Conservation (phyloP, 2,888 invertebrate genomes). For the Troides oblongomaculatus region DNA sequence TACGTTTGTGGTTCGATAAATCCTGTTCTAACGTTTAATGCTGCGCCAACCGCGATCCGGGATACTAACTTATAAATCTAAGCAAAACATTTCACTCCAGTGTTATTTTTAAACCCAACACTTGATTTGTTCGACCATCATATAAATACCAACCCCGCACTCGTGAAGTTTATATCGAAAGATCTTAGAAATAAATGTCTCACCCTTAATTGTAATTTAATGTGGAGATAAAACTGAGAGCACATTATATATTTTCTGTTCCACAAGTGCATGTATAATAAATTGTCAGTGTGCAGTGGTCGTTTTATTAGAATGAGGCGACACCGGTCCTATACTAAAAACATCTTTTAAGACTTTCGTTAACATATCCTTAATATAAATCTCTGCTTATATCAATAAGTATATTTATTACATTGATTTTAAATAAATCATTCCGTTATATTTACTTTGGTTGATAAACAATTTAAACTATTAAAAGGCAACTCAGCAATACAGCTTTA, state of each 20-base stretch:
- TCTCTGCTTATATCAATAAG: too few relatives aligned
- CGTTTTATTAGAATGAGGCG: slow-evolving; percentile 2
- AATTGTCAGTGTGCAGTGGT: slow-evolving; percentile 36
- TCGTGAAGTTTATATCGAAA: slow-evolving; percentile 17
- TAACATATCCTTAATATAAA: too few relatives aligned
- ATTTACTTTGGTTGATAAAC: too few relatives aligned
- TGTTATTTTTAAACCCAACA: slow-evolving; percentile 19
- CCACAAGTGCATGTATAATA: slow-evolving; percentile 54
- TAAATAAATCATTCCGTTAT: too few relatives aligned
- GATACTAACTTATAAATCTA: slow-evolving; percentile 22
- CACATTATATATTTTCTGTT: slow-evolving; percentile 57
- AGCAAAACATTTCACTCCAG: neutral
- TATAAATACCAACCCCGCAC: slow-evolving; percentile 16
- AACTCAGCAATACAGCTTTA: too few relatives aligned
- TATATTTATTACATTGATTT: too few relatives aligned
- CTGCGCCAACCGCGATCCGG: neutral
- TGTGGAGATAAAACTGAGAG: slow-evolving; percentile 57
- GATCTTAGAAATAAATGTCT: slow-evolving; percentile 32
- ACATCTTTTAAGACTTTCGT: neutral
- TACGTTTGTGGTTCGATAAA: slow-evolving; percentile 15
- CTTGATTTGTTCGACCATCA: slow-evolving; percentile 8
- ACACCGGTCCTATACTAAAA: neutral
- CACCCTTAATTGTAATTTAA: slow-evolving; percentile 58
- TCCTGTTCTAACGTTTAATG: slow-evolving; percentile 21
- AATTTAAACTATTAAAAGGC: too few relatives aligned